Conservation (phyloP, 2,888 invertebrate species). For the Amblyjoppa fuscipennis region DNA sequence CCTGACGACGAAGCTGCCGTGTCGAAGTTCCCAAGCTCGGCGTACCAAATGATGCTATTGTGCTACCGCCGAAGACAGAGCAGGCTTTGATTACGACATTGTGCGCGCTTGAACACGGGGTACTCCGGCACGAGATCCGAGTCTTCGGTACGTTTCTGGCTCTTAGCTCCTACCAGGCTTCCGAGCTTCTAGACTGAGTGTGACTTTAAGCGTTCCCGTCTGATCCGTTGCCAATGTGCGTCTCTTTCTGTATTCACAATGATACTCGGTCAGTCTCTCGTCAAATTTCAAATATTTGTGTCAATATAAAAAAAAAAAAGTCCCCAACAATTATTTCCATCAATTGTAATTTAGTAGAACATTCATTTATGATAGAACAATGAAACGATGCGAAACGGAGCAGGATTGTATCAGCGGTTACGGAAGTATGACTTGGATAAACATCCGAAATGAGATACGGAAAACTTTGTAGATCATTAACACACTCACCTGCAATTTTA, state of each 20-base stretch:
- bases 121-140: slow-evolving; percentile 48
- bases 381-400: not conserved
- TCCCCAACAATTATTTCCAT: not conserved
- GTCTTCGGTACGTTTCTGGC: slow-evolving; percentile 50
- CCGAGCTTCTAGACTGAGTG: slow-evolving; percentile 56
- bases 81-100: slow-evolving; percentile 83
- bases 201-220: slow-evolving; percentile 77
- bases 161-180: slow-evolving; percentile 43
- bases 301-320: not conserved
- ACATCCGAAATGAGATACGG: not conserved
- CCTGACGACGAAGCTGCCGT: slow-evolving; percentile 58
- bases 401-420: not conserved
- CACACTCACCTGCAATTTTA: not conserved
- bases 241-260: not conserved
- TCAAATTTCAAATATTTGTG: not conserved
- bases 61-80: slow-evolving; percentile 77
- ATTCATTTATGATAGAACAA: not conserved
- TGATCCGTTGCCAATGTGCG: slow-evolving; percentile 69
- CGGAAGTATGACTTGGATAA: not conserved
- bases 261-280: not conserved
- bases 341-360: not conserved
- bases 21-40: slow-evolving; percentile 43
- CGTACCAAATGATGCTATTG: slow-evolving; percentile 80
- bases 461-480: not conserved
- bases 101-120: slow-evolving; percentile 69